Base-by-base conservation (phyloP, 2,888 invertebrate genomes). In the Euzophera pinguis region DNA sequence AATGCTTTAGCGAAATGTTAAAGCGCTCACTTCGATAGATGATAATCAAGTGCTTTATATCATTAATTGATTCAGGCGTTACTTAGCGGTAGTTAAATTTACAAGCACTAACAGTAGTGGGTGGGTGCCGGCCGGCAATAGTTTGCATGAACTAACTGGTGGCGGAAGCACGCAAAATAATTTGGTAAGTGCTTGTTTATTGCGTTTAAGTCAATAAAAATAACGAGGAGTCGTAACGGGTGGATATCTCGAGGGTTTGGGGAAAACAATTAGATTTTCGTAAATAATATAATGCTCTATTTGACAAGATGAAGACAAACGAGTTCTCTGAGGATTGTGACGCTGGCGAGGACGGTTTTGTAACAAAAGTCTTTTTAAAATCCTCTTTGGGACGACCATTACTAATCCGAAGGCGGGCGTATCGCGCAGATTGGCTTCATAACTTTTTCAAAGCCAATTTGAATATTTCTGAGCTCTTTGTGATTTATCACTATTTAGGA, bases 361-460 rank as follows among this genome's bases (percentile, higher is more conserved):
- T 63, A 61, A 71, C 71, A 70, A 73, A 73, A 68, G 66, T 67
- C 69, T 75, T 73, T 73, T 70, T 69, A 71, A 75, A 65, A 73
- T 68, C 75, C 68, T 71, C 67, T 65, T 63, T 66, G 65, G 60
- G 57, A 22, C 62, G 61, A 59, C 63, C 58, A 13, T 56, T 56
- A 55, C 61, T 78, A 76, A 78, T 79, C 76, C 71, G 54, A 52
- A 58, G 58, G 53, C 61, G 39, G 62, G 64, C 66, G 73, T 73
- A 73, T 74, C 65, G 67, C 61, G 60, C 64, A 75, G 75, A 79
- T 81, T 76, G 77, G 72, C 63, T 67, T 70, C 65, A 67, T 71
- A 80, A 81, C 78, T 78, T 83, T 78, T 75, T 69, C 72, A 72
- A 75, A 82, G 78, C 78, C 79, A 80, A 83, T 83, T 81, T 80